Percentiles rank a stretch among this genome's conserved stretches.
Conservation (phyloP, 2,888 invertebrate genomes). For the Dynastes grantii region DNA sequence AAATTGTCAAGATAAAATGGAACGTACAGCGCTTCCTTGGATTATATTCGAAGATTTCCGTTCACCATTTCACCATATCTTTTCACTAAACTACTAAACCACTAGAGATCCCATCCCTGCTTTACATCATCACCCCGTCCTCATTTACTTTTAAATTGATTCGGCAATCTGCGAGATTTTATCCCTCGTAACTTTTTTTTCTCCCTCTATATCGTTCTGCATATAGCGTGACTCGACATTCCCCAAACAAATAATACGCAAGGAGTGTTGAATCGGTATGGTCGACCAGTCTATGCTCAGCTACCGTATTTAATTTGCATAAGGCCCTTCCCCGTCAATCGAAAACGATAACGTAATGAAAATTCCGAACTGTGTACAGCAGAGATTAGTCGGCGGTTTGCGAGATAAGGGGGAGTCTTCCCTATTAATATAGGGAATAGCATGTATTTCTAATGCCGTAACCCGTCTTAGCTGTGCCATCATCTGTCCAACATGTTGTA, state of each 20-base stretch:
- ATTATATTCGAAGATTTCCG: too few species aligned
- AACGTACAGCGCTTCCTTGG: too few species aligned
- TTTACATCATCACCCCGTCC: background rate
- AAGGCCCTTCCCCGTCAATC: conserved; percentile 30
- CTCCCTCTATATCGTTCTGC: background rate
- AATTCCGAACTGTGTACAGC: conserved; percentile 66
- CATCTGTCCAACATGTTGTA: conserved; percentile 11
- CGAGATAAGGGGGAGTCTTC: conserved; percentile 19
- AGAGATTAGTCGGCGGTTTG: conserved; percentile 67
- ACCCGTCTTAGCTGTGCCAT: background rate
- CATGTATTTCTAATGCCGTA: conserved; percentile 1
- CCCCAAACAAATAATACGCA: conserved; percentile 6
- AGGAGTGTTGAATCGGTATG: conserved; percentile 10
- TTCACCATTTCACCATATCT: background rate
- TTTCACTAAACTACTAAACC: conserved; percentile 12
- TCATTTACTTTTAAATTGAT: conserved; percentile 23
- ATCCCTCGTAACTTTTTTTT: background rate
- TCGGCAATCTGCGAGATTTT: conserved; percentile 14
- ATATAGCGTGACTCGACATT: conserved; percentile 1
- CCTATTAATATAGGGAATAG: conserved; percentile 8
- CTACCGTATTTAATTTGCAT: conserved; percentile 37
- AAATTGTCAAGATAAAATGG: too few species aligned
- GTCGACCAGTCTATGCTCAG: conserved; percentile 1
- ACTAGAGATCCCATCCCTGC: background rate
- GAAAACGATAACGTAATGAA: conserved; percentile 58